Evolutionary conservation across 37 sponge, comb jelly and placozoan genomes (phyloP).

Genomic region (Eunapius fragilis): DNA sequence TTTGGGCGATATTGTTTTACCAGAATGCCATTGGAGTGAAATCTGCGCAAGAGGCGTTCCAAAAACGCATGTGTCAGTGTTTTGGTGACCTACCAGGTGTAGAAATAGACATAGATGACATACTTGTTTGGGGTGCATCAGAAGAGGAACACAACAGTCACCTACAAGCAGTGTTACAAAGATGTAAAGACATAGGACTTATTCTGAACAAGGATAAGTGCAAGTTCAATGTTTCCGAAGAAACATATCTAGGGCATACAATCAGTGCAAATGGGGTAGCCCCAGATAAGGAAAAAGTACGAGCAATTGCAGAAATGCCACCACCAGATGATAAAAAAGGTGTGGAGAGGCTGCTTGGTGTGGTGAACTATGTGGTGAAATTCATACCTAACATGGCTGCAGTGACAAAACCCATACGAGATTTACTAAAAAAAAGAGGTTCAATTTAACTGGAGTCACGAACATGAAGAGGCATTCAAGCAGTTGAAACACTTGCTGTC

Average conservation of each 20-base stretch:
- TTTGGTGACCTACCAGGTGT: conserved; percentile 15
- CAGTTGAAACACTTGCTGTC: no score
- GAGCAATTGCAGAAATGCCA: conserved; percentile 25
- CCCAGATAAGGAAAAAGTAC: conserved; percentile 27
- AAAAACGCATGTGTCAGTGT: no score
- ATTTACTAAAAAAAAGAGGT: no score
- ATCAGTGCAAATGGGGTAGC: conserved; percentile 11
- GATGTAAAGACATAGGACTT: no score
- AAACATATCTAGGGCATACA: conserved; percentile 11
- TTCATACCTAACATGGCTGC: conserved; percentile 34
- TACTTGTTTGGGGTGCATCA: not conserved
- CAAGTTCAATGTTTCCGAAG: conserved; percentile 3
- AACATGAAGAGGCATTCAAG: conserved; percentile 12
- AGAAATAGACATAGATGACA: conserved; percentile 1
- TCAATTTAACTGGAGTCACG: not conserved
- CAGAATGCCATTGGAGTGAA: conserved; percentile 38
- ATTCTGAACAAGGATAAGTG: conserved; percentile 26
- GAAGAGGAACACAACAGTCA: conserved; percentile 34
- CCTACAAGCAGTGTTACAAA: no score
- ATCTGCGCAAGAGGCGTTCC: no score
- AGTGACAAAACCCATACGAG: no score
- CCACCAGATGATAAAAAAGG: conserved; percentile 19
- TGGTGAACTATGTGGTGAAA: conserved; percentile 19
- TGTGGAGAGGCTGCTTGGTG: conserved; percentile 5
- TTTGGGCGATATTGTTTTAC: conserved; percentile 24